phyloP scores from a whole-genome alignment of 2,888 invertebrate genomes.

The Protonemura montana region DNA sequence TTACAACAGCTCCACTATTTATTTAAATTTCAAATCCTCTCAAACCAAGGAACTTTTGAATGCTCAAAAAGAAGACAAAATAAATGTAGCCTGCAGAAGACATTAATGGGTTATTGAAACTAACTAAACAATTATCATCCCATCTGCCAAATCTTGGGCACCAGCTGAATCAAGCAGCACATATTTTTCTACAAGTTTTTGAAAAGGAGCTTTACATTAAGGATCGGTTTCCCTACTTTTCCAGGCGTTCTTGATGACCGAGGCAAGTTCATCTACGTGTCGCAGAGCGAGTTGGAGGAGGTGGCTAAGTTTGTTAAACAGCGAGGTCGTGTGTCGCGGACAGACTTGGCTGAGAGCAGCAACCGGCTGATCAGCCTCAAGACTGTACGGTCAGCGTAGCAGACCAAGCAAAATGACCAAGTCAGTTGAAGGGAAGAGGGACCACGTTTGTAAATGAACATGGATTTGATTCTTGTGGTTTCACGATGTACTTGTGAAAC shows the following conservation, averaged over 20 bases:
- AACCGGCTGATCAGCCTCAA: constrained; percentile 88
- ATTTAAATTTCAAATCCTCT: too few relatives aligned
- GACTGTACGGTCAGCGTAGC: not conserved
- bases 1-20: too few relatives aligned
- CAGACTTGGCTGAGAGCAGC: constrained; percentile 93
- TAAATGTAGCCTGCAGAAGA: too few relatives aligned
- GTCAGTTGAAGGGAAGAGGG: constrained; percentile 7
- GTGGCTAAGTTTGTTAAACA: constrained; percentile 96
- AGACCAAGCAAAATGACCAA: constrained; percentile 53
- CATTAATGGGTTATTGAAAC: too few relatives aligned
- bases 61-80: too few relatives aligned
- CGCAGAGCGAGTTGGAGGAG: constrained; percentile 85
- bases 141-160: too few relatives aligned
- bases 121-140: too few relatives aligned
- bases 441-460: not conserved
- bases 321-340: constrained; percentile 91
- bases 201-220: not conserved
- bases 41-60: too few relatives aligned
- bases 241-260: constrained; percentile 95
- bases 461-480: not conserved
- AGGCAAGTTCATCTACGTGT: constrained; percentile 98
- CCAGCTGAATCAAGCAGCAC: too few relatives aligned
- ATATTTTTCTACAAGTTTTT: too few relatives aligned
- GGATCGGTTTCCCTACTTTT: constrained; percentile 39
- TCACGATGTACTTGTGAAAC: too few relatives aligned